Conservation (phyloP, 2,113 vertebrate genomes). For the Alosa alosa region DNA sequence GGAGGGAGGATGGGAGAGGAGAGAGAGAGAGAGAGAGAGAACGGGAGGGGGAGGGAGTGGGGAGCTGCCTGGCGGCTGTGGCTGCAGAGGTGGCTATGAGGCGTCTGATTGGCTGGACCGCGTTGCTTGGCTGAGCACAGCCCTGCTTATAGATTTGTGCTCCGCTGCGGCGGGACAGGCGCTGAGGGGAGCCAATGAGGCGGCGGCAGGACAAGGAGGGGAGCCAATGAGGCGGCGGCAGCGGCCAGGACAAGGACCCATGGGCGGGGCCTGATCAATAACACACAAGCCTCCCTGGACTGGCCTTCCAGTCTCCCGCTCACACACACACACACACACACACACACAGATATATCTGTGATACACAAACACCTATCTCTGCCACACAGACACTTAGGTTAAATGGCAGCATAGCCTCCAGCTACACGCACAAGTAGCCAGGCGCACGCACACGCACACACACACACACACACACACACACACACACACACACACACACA, state of each 20-base stretch:
- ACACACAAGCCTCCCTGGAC: slow-evolving; percentile 65
- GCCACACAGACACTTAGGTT: background rate
- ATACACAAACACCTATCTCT: background rate
- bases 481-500: no score
- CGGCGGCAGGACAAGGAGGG: slow-evolving; percentile 74
- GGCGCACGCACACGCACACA: no score
- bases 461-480: no score
- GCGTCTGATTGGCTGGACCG: slow-evolving; percentile 77
- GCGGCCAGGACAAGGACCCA: background rate
- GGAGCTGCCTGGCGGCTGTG: background rate
- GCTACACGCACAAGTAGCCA: background rate
- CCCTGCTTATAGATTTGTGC: slow-evolving; percentile 75
- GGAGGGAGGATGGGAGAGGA: background rate
- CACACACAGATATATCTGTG: background rate
- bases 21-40: slow-evolving; percentile 1
- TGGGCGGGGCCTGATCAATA: slow-evolving; percentile 69
- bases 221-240: slow-evolving; percentile 63
- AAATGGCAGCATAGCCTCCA: background rate
- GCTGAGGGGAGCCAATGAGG: slow-evolving; percentile 69
- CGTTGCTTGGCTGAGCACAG: slow-evolving; percentile 76
- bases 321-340: slow-evolving; percentile 1
- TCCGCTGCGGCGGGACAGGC: slow-evolving; percentile 74
- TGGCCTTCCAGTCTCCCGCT: slow-evolving; percentile 47
- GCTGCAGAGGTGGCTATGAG: slow-evolving; percentile 53
- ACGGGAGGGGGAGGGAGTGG: background rate